A percentile compares a stretch with the other conserved stretches of the same genome.
These are phyloP conservation scores for Adelosebastes latens DNA, from an alignment of 2,797 vertebrate species.

Conservation along the genomic window DNA sequence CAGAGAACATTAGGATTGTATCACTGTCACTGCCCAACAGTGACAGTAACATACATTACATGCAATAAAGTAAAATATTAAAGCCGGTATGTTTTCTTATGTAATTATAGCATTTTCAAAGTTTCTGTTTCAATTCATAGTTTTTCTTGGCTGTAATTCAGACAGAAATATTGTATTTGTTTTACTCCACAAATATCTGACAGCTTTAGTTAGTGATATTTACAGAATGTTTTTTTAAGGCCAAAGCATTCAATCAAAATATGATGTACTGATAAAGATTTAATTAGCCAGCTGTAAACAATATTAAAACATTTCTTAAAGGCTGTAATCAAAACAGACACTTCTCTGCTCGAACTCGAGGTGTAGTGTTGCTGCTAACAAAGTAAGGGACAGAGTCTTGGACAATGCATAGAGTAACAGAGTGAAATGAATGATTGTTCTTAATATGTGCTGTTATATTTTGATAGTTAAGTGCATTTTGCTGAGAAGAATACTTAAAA, in stretches of 20 bases:
- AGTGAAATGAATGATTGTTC: neutral
- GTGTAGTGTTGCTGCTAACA: neutral
- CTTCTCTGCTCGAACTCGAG: neutral
- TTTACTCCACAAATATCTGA: neutral
- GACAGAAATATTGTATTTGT: neutral
- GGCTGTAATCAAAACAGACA: neutral
- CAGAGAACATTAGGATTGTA: slow-evolving; percentile 1
- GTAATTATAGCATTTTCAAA: neutral
- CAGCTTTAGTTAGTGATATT: neutral
- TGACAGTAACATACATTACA: neutral
- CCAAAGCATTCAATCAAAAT: neutral
- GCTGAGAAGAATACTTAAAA: neutral
- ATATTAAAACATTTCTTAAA: neutral
- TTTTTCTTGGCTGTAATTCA: neutral
- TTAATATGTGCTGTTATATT: neutral
- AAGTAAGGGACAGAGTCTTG: neutral
- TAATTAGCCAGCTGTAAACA: neutral
- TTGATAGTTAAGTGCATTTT: neutral
- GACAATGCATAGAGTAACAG: neutral
- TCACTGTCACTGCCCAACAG: neutral
- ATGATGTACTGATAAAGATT: neutral
- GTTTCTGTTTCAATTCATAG: neutral
- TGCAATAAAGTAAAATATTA: neutral
- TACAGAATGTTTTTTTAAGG: neutral
- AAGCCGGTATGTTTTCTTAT: neutral